Evolutionary conservation across 2,888 invertebrate genomes (phyloP).

Genomic region (Melanostoma mellinum): DNA sequence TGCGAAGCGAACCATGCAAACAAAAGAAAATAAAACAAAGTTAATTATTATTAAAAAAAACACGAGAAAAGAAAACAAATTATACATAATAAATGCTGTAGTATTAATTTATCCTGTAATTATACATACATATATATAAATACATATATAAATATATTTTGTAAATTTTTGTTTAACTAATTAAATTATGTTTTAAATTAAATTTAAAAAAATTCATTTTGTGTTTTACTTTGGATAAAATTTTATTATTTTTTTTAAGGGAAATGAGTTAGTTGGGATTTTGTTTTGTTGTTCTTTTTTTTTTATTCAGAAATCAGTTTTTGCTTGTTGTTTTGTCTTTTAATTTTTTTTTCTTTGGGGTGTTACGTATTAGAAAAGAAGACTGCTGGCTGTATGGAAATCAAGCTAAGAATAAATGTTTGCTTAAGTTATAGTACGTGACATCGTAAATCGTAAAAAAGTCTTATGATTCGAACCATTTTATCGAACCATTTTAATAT

Average conservation of each 20-base stretch:
- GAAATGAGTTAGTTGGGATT: slow-evolving; percentile 30
- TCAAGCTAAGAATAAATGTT: no score
- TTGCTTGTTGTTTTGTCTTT: background rate
- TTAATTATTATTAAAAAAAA: slow-evolving; percentile 56
- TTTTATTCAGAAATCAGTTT: slow-evolving; percentile 5
- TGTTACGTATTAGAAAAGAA: background rate
- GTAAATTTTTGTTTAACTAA: slow-evolving; percentile 73
- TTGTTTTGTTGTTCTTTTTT: slow-evolving; percentile 3
- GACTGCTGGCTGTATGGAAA: no score
- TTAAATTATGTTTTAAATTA: slow-evolving; percentile 73
- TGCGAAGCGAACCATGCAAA: slow-evolving; percentile 60
- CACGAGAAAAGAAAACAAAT: slow-evolving; percentile 44
- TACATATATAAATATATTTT: slow-evolving; percentile 67
- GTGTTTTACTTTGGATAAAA: slow-evolving; percentile 31
- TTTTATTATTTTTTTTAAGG: slow-evolving; percentile 29
- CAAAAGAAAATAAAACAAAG: slow-evolving; percentile 29
- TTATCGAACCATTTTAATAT: no score
- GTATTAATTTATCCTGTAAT: slow-evolving; percentile 72
- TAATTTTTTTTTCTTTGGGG: background rate
- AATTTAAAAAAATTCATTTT: slow-evolving; percentile 53
- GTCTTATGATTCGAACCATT: no score
- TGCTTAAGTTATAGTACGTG: no score
- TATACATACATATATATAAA: slow-evolving; percentile 65
- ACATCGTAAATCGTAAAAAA: no score
- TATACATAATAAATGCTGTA: slow-evolving; percentile 63